Base-by-base conservation (phyloP, 30 jellyfish, hydroid and myxozoan genomes). In the Aurelia aurita complex sp. Pacific region DNA sequence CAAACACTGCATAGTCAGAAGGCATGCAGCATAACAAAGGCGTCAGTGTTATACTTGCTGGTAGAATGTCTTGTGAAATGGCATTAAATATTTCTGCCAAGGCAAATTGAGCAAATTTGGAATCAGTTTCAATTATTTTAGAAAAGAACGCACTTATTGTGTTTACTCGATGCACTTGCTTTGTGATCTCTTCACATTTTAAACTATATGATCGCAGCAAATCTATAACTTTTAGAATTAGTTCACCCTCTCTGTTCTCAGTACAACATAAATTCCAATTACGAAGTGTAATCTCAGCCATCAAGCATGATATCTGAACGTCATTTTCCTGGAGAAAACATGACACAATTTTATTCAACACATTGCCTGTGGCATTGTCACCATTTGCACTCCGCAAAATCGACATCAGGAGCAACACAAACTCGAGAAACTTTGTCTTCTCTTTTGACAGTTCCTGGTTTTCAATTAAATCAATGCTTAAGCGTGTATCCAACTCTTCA, bases 1-100 rank as follows among this genome's bases (percentile, higher is more conserved):
- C 84, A 77, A 57, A 19, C 43, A 10, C 65, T 10, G 85, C 84
- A 76, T 70, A 71, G 13, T 76, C 85, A 16, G 29, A 43, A 17
- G 95, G 86, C 14, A 86, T 60, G 36, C 63, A 36, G 16, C 79
- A 34, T 72, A 86, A 61, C 65, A 86, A 62, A 17, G 95, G 82
- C 1, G 89, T 74, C 64, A 86, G 13, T 4, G 89, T 55, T 9
- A 77, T 36, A 35, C 82, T 68, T 42, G 89, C 18, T 42, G 95
- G 76, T 14, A 54, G 14, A 8, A 67, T 64, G 5, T 59, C 78
- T 10, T 79, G 67, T 4, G 85, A 74, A 18, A 86, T 5, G 2
- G 32, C 83, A 52, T 52, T 57, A 43, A 86, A 86, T 42, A 86
- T 54, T 52, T 76, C 95, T 6, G 32, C 72, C 61, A 86, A 66